Conservation (phyloP, 2,888 invertebrate species). For the Achlya flavicornis region DNA sequence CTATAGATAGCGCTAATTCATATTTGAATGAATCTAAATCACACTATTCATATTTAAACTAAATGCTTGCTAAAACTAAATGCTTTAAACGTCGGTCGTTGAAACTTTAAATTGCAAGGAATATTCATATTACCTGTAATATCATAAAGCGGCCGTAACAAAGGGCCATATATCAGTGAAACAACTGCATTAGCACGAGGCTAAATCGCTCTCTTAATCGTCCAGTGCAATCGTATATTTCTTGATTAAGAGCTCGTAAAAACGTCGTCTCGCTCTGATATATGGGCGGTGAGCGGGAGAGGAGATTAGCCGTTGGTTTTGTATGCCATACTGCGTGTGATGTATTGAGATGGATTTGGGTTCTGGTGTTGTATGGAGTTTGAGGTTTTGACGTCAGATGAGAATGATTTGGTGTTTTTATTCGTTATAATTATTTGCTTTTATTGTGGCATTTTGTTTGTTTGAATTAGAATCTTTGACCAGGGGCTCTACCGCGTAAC, state of each 20-base stretch:
- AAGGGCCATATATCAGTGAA: slow-evolving; percentile 56
- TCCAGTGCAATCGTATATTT: slow-evolving; percentile 74
- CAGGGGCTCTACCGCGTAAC: no score
- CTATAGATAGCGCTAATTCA: background rate
- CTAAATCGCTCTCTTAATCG: slow-evolving; percentile 75
- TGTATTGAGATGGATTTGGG: slow-evolving; percentile 36
- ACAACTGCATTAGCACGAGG: slow-evolving; percentile 75
- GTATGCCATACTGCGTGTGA: slow-evolving; percentile 30
- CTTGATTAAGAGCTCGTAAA: slow-evolving; percentile 79
- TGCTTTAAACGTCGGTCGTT: background rate
- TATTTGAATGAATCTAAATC: background rate
- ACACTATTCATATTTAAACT: background rate
- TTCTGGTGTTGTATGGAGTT: slow-evolving; percentile 18
- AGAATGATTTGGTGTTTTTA: slow-evolving; percentile 10
- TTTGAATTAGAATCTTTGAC: no score
- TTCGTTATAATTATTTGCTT: slow-evolving; percentile 14
- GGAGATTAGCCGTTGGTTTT: slow-evolving; percentile 57
- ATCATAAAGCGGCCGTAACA: slow-evolving; percentile 29
- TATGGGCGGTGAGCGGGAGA: slow-evolving; percentile 57
- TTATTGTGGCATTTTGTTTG: no score
- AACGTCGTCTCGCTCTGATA: slow-evolving; percentile 73
- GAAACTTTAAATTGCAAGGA: background rate
- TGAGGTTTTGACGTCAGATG: slow-evolving; percentile 4
- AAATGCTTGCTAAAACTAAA: background rate
- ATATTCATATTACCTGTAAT: slow-evolving; percentile 5